phyloP scores from a whole-genome alignment of 2,888 invertebrate genomes.

The Ormyrus nitidulus region DNA sequence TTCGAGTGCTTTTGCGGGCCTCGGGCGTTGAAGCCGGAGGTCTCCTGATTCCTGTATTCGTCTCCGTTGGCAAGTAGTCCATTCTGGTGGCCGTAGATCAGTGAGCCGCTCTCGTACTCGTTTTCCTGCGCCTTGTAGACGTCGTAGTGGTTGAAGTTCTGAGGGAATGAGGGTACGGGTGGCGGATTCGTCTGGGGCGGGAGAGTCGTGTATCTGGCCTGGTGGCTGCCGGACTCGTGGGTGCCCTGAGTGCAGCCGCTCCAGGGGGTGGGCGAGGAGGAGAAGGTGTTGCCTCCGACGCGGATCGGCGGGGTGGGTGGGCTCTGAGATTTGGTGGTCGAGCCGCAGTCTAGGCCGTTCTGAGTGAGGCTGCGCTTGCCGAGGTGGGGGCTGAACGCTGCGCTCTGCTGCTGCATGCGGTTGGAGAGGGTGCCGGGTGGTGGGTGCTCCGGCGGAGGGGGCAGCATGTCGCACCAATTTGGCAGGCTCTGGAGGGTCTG shows the following conservation, averaged over 20 bases:
- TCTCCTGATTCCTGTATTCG: constrained; percentile 64
- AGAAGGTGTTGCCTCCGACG: constrained; percentile 61
- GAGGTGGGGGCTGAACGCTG: constrained; percentile 69
- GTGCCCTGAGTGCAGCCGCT: constrained; percentile 56
- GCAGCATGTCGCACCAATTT: constrained; percentile 82
- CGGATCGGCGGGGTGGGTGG: constrained; percentile 72
- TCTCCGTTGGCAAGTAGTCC: constrained; percentile 59
- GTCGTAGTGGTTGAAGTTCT: constrained; percentile 71
- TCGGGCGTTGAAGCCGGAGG: constrained; percentile 59
- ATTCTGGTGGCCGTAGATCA: constrained; percentile 71
- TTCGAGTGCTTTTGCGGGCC: constrained; percentile 66
- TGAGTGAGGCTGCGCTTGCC: constrained; percentile 65
- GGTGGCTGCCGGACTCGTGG: constrained; percentile 2
- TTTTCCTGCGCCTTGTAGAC: constrained; percentile 70
- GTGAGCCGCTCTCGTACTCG: constrained; percentile 73
- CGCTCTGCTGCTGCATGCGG: constrained; percentile 66
- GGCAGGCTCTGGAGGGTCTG: constrained; percentile 63
- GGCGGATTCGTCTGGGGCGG: constrained; percentile 73
- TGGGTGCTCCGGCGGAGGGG: constrained; percentile 81
- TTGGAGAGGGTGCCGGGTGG: constrained; percentile 73
- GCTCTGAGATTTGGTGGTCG: constrained; percentile 70
- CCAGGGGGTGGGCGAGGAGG: constrained; percentile 70
- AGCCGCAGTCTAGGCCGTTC: constrained; percentile 68
- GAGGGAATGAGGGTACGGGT: constrained; percentile 70
- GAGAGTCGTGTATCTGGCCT: constrained; percentile 68